Evolutionary conservation across 2,888 invertebrate genomes (phyloP).

Genomic region (Zootermopsis nevadensis): DNA sequence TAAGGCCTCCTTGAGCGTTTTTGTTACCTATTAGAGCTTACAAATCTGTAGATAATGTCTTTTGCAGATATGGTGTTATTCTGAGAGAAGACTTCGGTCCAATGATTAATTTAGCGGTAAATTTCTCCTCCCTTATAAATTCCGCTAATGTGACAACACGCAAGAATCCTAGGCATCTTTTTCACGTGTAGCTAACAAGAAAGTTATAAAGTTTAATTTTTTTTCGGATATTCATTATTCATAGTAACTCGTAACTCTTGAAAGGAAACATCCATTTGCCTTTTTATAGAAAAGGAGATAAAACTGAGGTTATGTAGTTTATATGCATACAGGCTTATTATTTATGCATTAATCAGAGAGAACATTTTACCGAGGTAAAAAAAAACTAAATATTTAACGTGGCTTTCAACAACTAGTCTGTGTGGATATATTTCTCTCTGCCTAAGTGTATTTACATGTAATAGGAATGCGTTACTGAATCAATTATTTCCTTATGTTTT

Average conservation of each 20-base stretch:
- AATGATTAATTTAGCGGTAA: neutral
- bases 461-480: no score
- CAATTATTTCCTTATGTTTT: no score
- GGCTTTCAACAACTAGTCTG: neutral
- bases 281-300: neutral
- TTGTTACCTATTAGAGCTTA: neutral
- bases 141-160: neutral
- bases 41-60: neutral
- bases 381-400: neutral
- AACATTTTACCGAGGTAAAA: neutral
- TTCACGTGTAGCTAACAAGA: neutral
- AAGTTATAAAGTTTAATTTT: neutral
- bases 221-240: conserved; percentile 1
- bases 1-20: neutral
- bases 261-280: conserved; percentile 12
- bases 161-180: neutral
- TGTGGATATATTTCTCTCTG: neutral
- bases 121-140: neutral
- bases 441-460: no score
- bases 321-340: neutral
- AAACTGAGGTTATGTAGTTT: neutral
- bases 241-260: neutral
- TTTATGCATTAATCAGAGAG: conserved; percentile 9
- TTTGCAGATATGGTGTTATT: neutral
- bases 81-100: neutral